Conservation (phyloP, 1,140 invertebrate genomes). For the Ceratosolen fusciceps region DNA sequence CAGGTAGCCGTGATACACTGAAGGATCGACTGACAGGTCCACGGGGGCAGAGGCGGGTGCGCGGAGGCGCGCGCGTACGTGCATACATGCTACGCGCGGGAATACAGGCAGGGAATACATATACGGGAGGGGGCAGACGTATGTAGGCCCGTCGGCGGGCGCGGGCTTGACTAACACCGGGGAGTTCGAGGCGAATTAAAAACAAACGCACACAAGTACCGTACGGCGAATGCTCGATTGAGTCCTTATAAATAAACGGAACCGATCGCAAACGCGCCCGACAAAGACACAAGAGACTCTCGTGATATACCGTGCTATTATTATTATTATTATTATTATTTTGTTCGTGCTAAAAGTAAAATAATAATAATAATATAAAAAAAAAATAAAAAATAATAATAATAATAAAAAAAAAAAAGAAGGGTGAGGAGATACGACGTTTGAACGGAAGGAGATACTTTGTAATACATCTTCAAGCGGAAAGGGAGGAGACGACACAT, state of each 20-base stretch:
- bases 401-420: too few species aligned
- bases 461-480: neutral
- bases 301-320: neutral
- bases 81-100: neutral
- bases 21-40: neutral
- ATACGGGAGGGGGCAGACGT: neutral
- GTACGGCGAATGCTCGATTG: neutral
- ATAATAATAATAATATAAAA: too few species aligned
- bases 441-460: neutral
- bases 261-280: neutral
- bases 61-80: too few species aligned
- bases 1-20: too few species aligned
- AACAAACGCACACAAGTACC: neutral
- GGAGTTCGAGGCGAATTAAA: neutral
- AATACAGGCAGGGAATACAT: neutral
- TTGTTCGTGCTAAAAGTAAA: conserved; percentile 9
- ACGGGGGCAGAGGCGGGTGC: neutral
- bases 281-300: neutral
- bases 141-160: neutral
- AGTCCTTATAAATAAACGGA: neutral
- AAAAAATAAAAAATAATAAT: too few species aligned
- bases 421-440: neutral
- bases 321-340: too few species aligned
- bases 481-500: conserved; percentile 32
- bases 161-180: neutral